phyloP scores from a whole-genome alignment of 2,113 vertebrate species.

The Centropus unirufus region DNA sequence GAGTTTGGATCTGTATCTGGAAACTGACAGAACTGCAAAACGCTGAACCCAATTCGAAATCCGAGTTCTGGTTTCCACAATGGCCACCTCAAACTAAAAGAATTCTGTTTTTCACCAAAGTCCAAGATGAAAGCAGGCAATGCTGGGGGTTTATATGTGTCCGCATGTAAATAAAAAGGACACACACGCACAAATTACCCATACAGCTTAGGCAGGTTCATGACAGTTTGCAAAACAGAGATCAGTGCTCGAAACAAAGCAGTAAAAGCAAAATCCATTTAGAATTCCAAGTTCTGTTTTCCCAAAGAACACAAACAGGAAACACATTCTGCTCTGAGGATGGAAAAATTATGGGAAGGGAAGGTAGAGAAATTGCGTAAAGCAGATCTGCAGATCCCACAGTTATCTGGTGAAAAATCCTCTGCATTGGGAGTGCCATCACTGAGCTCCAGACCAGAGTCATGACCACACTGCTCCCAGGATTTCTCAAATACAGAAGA shows the following conservation, averaged over 20 bases:
- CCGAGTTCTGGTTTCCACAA: neutral
- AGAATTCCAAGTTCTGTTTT: neutral
- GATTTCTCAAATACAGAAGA: neutral
- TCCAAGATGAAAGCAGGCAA: neutral
- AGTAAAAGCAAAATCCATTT: neutral
- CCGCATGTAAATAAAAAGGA: neutral
- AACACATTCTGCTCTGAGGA: neutral
- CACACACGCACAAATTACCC: neutral
- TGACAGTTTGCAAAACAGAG: neutral
- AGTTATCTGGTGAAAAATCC: neutral
- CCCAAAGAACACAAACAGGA: neutral
- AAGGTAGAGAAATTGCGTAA: neutral
- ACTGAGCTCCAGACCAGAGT: neutral
- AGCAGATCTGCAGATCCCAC: neutral
- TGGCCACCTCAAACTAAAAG: neutral
- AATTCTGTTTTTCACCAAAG: neutral
- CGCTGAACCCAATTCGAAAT: neutral
- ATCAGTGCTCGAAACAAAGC: neutral
- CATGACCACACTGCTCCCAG: rapidly evolving
- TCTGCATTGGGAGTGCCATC: neutral
- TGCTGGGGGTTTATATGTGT: neutral
- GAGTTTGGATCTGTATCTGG: neutral
- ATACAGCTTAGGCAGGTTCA: neutral
- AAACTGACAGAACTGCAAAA: neutral
- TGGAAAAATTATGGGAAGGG: neutral